Evolutionary conservation across 1,140 invertebrate genomes (phyloP), one percentile per base, ranked within the genome.

Genomic region (Adelges cooleyi): DNA sequence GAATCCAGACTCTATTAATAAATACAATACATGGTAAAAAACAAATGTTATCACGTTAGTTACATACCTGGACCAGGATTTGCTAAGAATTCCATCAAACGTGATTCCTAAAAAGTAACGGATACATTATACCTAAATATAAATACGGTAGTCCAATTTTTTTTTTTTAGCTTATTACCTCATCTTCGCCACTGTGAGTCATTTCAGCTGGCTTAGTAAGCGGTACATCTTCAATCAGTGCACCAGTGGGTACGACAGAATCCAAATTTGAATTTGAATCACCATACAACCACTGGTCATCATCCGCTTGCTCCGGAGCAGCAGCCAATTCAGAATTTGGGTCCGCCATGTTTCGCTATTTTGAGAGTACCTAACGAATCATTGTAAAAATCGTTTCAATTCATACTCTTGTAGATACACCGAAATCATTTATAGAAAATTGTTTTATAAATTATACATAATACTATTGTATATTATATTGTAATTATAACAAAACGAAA

Each of bases 221-320:
- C 29, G 5, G 5, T 4, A 62, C 44, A 22, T 48, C 40, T 33
- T 62, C 42, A 4, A 33, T 18, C 27, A n/a, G 29, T 46, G 38
- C 0, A 62, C 17, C 17, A 8, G 13, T 11, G 8, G n/a, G 38
- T 23, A 46, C 10, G 6, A 8, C n/a, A 6, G 25, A 42, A 17
- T 62, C 56, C 10, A 65, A 22, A 59, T 72, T 70, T 36, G 66
- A 67, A 67, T 67, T 69, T 0, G 78, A 79, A 69, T 86, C 85
- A 25, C 85, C 85, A 67, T 87, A 87, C 46, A 87, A 77, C 85
- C 84, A 87, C 71, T 81, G 84, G 76, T 87, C 85, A 74, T 87
- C 85, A 71, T 84, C 86, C 72, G 84, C 81, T 15, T 71, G 70
- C 67, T 79, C 78, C 70, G 86, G 83, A 65, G 81, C 46, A 10